Evolutionary conservation across 2,888 invertebrate genomes (phyloP), one percentile per base, ranked within the genome.

Genomic region (Dichetophora obliterata): DNA sequence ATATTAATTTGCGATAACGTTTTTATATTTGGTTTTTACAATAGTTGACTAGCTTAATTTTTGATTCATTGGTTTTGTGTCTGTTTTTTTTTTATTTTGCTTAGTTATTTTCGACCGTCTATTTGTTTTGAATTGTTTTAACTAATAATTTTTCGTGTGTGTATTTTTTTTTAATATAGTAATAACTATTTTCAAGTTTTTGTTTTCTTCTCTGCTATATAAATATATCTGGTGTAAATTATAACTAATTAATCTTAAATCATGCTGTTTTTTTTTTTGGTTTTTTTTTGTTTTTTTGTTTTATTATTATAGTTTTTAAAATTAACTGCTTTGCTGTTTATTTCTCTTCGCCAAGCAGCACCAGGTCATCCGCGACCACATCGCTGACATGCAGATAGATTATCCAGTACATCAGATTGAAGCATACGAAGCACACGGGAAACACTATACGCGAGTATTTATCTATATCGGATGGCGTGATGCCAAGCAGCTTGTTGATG

Each of bases 371-470:
- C 90, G 96, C 96, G 86, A 97, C 96, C 87, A 96, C 96, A 92
- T 97, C 97, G 89, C 96, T 96, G 90, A 97, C 97, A 92, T 97
- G 97, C 85, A 97, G 92, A 90, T 97, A 97, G 88, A 97, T 97
- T 90, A 97, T 97, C 97, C 97, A 97, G 91, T 97, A 97, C 97
- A 97, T 97, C 85, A 97, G 93, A 91, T 99, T 99, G 93, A 99
- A 99, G 91, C 98, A 96, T 82, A 98, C 95, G 92, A 99, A 99
- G 91, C 98, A 96, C 86, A 98, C 96, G 75, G 99, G 99, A 90
- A 99, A 99, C 86, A 98, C 95, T 90, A 98, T 97, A 88, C 99
- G 94, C 80, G 98, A 98, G 90, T 98, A 98, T 91, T 98, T 98
- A 93, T 99, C 99, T 90, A 99, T 99, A 91, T 98, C 98, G 89